Percentiles rank a stretch among this genome's conserved stretches.
Conservation (phyloP, 2,113 vertebrate genomes). For the Alaudala cheleensis region DNA sequence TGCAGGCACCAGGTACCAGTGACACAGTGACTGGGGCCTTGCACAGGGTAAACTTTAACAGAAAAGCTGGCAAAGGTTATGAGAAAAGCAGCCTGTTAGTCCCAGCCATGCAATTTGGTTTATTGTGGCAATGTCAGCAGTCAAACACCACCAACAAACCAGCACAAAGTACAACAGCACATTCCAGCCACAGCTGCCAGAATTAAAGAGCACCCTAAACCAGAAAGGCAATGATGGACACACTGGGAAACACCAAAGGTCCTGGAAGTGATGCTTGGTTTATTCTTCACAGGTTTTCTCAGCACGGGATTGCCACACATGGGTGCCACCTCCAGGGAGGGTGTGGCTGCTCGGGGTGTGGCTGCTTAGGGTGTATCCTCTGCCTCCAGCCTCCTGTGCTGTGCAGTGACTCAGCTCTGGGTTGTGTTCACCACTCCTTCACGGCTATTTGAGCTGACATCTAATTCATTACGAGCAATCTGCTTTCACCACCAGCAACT, state of each 20-base stretch:
- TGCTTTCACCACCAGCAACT: conserved; percentile 70
- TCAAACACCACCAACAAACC: neutral
- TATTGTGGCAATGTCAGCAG: neutral
- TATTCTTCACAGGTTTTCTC: neutral
- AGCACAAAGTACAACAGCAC: neutral
- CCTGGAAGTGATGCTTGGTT: neutral
- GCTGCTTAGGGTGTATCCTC: neutral
- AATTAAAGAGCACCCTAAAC: neutral
- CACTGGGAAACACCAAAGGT: neutral
- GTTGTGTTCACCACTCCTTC: conserved; percentile 40
- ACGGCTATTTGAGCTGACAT: conserved; percentile 78
- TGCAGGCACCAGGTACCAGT: neutral
- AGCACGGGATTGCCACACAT: neutral
- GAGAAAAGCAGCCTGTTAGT: neutral
- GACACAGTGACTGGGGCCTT: fast-evolving
- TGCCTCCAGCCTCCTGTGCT: neutral
- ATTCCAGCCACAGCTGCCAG: neutral
- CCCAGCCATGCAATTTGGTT: neutral
- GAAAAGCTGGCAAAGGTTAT: neutral
- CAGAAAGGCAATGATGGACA: neutral
- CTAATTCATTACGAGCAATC: conserved; percentile 79
- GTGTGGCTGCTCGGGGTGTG: neutral
- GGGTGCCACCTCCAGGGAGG: fast-evolving
- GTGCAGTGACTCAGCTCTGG: conserved; percentile 60
- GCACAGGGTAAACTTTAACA: fast-evolving